Evolutionary conservation across 2,113 vertebrate genomes (phyloP).

Genomic region (Desmodus rotundus): DNA sequence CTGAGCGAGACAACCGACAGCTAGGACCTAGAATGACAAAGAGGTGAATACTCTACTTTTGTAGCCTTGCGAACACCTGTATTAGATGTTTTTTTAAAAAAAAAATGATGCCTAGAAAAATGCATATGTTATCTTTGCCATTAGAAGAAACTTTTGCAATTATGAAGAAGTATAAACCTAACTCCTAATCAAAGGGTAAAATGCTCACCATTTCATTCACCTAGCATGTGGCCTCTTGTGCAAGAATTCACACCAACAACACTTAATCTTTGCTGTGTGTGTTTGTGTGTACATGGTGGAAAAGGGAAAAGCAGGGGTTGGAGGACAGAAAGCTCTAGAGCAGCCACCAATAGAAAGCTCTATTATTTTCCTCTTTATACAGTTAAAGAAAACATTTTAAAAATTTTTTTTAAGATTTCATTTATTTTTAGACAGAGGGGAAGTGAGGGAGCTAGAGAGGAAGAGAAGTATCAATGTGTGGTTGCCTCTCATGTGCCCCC

Average conservation of each 20-base stretch:
- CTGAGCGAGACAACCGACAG: background rate
- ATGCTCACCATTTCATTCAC: background rate
- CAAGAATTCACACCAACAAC: background rate
- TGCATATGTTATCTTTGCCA: background rate
- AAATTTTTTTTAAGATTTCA: no score
- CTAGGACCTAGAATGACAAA: background rate
- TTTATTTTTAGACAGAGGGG: no score
- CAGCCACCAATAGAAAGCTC: background rate
- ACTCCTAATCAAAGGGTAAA: background rate
- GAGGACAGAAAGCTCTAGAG: background rate
- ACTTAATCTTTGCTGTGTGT: background rate
- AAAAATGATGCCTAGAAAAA: background rate
- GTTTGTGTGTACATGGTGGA: rapidly evolving
- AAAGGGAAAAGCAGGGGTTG: background rate
- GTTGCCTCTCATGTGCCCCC: no score
- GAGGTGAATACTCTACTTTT: background rate
- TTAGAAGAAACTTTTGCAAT: background rate
- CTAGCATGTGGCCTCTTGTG: background rate
- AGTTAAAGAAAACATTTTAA: background rate
- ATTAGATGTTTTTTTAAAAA: background rate
- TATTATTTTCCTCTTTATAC: background rate
- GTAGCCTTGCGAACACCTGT: background rate
- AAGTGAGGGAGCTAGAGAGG: no score
- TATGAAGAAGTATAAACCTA: conserved; percentile 9
- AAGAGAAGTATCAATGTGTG: no score